Evolutionary conservation across 2,797 vertebrate species (phyloP).

Genomic region (Cossypha polioptera): DNA sequence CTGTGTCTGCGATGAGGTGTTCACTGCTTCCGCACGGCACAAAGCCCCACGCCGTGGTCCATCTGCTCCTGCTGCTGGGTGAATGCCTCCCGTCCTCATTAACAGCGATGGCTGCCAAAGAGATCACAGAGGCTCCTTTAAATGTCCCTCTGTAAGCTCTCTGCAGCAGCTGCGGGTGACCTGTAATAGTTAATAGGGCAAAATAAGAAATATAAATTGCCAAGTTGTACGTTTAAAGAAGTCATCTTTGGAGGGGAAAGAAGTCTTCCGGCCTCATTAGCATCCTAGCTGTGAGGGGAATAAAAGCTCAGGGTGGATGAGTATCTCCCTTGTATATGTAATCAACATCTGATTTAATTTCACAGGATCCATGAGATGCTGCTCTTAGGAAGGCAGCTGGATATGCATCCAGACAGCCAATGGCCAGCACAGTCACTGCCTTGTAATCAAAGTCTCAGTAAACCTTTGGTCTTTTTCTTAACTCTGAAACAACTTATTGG

Average conservation of each 20-base stretch:
- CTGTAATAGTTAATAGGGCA: background rate
- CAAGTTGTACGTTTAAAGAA: background rate
- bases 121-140: background rate
- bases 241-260: background rate
- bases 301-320: constrained; percentile 22
- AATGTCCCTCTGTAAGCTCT: background rate
- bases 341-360: constrained; percentile 8
- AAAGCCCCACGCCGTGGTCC: background rate
- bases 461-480: background rate
- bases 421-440: background rate
- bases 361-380: background rate
- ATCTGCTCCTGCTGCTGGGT: background rate
- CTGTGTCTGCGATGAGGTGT: background rate
- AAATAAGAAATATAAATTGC: constrained; percentile 20
- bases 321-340: constrained; percentile 1
- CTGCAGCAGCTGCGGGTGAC: constrained; percentile 29
- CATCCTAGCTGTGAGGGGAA: background rate
- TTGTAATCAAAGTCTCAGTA: background rate
- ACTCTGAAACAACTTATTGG: background rate
- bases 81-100: background rate
- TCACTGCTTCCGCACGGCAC: rapidly evolving
- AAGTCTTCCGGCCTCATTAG: constrained; percentile 45
- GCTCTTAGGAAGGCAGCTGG: background rate
- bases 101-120: background rate
- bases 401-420: background rate